These are phyloP conservation scores for Boulengeromyrus knoepffleri DNA, from an alignment of 2,113 vertebrate species.

Conservation along the genomic window DNA sequence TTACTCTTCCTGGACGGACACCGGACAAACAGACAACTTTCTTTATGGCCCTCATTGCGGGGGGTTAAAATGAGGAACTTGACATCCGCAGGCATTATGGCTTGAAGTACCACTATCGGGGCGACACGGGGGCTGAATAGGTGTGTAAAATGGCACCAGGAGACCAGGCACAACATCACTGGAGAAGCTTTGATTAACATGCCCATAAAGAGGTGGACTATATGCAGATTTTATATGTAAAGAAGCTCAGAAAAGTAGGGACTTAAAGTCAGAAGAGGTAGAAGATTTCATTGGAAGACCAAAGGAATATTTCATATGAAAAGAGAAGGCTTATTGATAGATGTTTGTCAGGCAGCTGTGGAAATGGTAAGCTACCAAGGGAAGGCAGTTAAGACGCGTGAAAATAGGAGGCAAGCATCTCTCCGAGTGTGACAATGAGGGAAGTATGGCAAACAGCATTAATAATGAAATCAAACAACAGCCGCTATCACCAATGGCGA, in stretches of 20 bases:
- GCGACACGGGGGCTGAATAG: not conserved
- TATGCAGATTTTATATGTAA: not conserved
- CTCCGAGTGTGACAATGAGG: not conserved
- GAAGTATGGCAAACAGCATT: constrained; percentile 39
- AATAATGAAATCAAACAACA: constrained; percentile 44
- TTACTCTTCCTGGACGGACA: not conserved
- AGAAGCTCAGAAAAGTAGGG: not conserved
- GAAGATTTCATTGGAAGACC: no score
- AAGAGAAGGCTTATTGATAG: not conserved
- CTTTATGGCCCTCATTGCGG: not conserved
- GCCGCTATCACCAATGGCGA: constrained; percentile 45
- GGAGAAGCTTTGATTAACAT: not conserved
- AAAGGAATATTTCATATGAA: not conserved
- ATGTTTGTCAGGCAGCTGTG: not conserved
- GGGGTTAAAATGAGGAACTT: not conserved
- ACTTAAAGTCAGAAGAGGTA: not conserved
- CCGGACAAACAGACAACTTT: not conserved
- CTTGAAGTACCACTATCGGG: not conserved
- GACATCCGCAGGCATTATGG: not conserved
- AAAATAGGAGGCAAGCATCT: not conserved
- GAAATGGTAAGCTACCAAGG: not conserved
- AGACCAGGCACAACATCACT: not conserved
- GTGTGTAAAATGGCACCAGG: not conserved
- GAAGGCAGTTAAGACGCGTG: not conserved
- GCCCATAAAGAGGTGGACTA: not conserved